Evolutionary conservation across 1,140 invertebrate genomes (phyloP), one percentile per base, ranked within the genome.

Genomic region (Nilaparvata lugens): DNA sequence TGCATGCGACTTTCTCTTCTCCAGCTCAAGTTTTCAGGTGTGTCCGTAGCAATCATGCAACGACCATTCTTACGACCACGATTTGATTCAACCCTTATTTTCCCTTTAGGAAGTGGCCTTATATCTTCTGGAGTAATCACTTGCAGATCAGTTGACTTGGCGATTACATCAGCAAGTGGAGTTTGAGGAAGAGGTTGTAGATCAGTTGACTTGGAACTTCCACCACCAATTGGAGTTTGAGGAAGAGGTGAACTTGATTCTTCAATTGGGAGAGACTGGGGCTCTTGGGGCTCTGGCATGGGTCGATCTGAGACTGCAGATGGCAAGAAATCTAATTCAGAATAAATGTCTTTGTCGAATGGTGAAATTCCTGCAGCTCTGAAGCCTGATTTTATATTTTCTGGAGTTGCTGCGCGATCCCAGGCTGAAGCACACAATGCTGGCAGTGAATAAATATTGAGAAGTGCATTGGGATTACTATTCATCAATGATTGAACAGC

Each of bases 311-410:
- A 62, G 51, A 55, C 63, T 43, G 48, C 59, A 13, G 59, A 43
- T 19, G 58, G 43, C 23, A 62, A 18, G 51, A 62, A 66, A 23
- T 60, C 60, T 35, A 18, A 40, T 18, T 64, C 63, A 16, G 63
- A 60, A 52, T 65, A 64, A 55, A 66, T 62, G 11, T 62, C 16
- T 23, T 54, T 53, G 53, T 65, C 56, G 24, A 66, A 62, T 48
- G 63, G 65, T 14, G 16, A 64, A 38, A 62, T 60, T 38, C 65
- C 57, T 51, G 56, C 51, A 28, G 40, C 54, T 42, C 43, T 56
- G 40, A 66, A 64, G 14, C 65, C 62, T 9, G 53, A 56, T 38
- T 18, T 55, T 25, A 65, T 53, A 48, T 63, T 65, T 51, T 18
- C 16, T 4, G 45, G 57, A 19, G 45, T 58, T 43, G 40, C 21